Evolutionary conservation across 2,113 vertebrate species (phyloP), one percentile per base, ranked within the genome.

Genomic region (Apeltes quadracus): DNA sequence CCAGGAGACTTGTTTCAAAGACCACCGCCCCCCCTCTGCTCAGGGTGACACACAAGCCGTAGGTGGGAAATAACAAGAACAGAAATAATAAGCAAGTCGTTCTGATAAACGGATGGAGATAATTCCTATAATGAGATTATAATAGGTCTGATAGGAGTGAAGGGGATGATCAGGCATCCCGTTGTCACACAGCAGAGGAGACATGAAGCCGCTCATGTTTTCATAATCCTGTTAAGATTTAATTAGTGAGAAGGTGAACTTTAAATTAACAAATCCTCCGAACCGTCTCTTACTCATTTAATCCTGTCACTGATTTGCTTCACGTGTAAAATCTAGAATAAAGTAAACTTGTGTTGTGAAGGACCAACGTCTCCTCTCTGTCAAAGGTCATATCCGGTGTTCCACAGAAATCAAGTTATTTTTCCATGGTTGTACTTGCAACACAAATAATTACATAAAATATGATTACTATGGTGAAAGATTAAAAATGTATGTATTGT

Each of bases 81-180:
- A 48, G 34, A 29, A 61, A 66, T 61, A 62, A 54, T 55, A 44
- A 78, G 57, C 23, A 38, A 50, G 36, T 16, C 53, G 20, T 53
- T 70, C 7, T 36, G 73, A 51, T 75, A 25, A 64, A 44, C 39
- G 23, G 55, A 55, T 61, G 18, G 29, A 50, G 22, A 25, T 39
- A 8, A 81, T 41, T 51, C 48, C 55, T n/a, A 1, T 76, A 57
- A 81, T n/a, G 72, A 57, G 72, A 81, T 76, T 76, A 62, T 32
- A 14, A 44, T 18, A 11, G 6, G 55, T 46, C 36, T 23, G 55
- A 70, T 23, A 15, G 2, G 32, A 32, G 16, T 7, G 15, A 7
- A 27, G 18, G 51, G 55, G 64, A 79, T 29, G 50, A 69, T 29
- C 25, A 48, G 39, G 44, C 48, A 41, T 64, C 59, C 50, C 56